phyloP scores from a whole-genome alignment of 2,113 vertebrate genomes.

The Caloenas nicobarica region DNA sequence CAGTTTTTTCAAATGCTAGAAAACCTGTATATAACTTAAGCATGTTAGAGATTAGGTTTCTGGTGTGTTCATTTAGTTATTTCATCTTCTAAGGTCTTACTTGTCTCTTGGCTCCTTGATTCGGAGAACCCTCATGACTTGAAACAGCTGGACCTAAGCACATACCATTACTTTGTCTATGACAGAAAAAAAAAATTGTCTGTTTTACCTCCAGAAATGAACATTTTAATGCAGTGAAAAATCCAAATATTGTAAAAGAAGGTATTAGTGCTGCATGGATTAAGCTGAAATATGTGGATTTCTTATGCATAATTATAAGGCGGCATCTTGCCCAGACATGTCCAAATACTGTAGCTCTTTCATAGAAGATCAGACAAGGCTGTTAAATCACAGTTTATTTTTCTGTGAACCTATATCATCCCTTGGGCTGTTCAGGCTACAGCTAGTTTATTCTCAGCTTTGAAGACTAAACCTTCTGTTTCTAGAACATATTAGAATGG shows the following conservation, averaged over 20 bases:
- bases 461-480: background rate
- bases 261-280: background rate
- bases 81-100: background rate
- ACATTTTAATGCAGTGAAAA: background rate
- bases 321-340: conserved; percentile 3
- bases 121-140: background rate
- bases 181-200: background rate
- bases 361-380: conserved; percentile 31
- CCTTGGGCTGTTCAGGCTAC: background rate
- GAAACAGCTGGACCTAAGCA: background rate
- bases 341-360: background rate
- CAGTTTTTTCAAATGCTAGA: background rate
- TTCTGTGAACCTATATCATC: conserved; percentile 14
- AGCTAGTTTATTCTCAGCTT: conserved; percentile 32
- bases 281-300: background rate
- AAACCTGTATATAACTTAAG: background rate
- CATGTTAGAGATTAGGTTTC: background rate
- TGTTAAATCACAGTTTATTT: conserved; percentile 48
- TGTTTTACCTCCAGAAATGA: background rate
- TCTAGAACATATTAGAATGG: background rate
- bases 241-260: background rate
- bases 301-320: background rate
- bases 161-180: background rate
- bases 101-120: background rate
- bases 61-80: background rate